These are phyloP conservation scores for Lepus americanus DNA, from an alignment of 2,113 vertebrate species.

Conservation along the genomic window DNA sequence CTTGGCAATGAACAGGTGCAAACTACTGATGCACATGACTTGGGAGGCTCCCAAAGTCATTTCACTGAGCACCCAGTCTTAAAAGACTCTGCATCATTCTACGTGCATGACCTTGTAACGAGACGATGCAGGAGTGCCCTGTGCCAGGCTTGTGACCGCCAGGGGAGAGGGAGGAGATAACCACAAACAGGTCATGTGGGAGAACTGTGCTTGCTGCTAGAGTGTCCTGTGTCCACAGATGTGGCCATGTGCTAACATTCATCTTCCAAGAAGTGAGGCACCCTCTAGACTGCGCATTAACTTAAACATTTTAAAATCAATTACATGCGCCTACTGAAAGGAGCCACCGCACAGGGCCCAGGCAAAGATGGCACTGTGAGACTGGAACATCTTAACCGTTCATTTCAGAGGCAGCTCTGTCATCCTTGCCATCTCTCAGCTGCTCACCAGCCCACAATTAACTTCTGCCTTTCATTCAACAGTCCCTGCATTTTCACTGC, in stretches of 20 bases:
- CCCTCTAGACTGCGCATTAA: background rate
- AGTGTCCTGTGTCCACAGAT: background rate
- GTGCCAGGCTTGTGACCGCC: no score
- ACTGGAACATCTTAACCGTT: background rate
- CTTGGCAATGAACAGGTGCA: background rate
- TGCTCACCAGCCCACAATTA: background rate
- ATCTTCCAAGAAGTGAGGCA: background rate
- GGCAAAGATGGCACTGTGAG: background rate
- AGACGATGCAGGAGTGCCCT: accelerated
- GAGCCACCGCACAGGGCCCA: background rate
- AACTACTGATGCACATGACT: background rate
- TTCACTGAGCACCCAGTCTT: background rate
- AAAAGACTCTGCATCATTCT: background rate
- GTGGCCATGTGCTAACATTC: background rate
- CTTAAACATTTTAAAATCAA: background rate
- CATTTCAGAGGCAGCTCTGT: background rate
- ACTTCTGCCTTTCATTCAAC: background rate
- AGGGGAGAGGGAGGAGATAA: accelerated
- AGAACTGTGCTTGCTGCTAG: background rate
- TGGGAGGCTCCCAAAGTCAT: background rate
- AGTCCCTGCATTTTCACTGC: no score
- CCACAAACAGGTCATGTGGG: accelerated
- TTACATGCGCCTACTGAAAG: background rate
- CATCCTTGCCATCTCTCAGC: accelerated
- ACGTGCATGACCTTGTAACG: background rate